These are phyloP conservation scores for Hydrolagus colliei DNA, from an alignment of 2,797 vertebrate genomes.

Conservation along the genomic window DNA sequence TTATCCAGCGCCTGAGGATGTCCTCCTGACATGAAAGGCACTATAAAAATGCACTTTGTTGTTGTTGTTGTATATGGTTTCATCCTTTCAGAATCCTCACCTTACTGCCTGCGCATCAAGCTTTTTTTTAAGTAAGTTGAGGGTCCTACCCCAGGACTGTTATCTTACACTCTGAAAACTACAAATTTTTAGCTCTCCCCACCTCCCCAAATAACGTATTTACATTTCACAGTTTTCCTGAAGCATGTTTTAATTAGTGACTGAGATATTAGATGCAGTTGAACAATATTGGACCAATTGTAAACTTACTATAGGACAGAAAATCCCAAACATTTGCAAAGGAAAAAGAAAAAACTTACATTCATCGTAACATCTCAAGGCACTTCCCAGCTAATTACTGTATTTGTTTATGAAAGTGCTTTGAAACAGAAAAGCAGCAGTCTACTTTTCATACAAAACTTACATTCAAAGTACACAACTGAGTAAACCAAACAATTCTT, in stretches of 20 bases:
- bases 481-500: not conserved
- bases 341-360: no score
- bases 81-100: no score
- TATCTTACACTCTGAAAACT: not conserved
- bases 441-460: not conserved
- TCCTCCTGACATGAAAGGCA: no score
- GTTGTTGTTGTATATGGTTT: no score
- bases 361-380: no score
- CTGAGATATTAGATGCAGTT: not conserved
- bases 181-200: not conserved
- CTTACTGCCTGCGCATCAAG: no score
- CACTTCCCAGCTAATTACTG: not conserved
- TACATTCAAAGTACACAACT: not conserved
- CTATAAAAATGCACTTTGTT: no score
- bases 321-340: not conserved
- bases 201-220: no score
- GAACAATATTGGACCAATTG: not conserved
- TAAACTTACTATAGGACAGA: not conserved
- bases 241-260: not conserved
- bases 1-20: no score
- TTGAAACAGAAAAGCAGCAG: not conserved
- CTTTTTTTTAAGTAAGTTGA: no score
- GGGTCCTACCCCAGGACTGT: not conserved
- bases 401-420: not conserved
- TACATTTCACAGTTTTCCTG: not conserved